These are phyloP conservation scores for Nasonia oneida DNA, from an alignment of 2,888 invertebrate species.

Conservation along the genomic window DNA sequence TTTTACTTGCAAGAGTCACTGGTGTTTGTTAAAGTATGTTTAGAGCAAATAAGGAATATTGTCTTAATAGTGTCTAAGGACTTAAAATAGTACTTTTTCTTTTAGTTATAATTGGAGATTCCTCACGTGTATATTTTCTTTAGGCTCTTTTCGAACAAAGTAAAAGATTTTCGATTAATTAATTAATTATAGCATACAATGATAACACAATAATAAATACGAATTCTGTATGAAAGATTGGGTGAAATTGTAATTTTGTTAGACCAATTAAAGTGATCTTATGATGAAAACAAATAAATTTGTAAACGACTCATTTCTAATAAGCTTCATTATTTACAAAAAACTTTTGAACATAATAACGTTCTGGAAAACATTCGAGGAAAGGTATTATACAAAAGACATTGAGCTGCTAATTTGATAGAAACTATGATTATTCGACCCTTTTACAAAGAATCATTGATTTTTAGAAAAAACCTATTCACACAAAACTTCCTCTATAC, in stretches of 20 bases:
- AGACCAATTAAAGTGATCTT: conserved; percentile 57
- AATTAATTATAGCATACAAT: conserved; percentile 32
- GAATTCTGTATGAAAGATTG: conserved; percentile 53
- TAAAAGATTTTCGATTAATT: conserved; percentile 32
- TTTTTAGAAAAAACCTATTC: conserved; percentile 79
- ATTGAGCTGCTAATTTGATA: conserved; percentile 73
- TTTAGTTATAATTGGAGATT: conserved; percentile 44
- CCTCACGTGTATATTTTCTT: conserved; percentile 41
- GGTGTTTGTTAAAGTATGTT: conserved; percentile 49
- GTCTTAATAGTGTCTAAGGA: conserved; percentile 42
- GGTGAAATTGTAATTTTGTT: conserved; percentile 60
- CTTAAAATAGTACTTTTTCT: conserved; percentile 45
- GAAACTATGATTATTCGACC: conserved; percentile 80
- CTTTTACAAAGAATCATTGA: conserved; percentile 80
- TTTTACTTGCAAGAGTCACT: conserved; percentile 52
- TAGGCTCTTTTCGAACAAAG: conserved; percentile 35
- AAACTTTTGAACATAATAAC: conserved; percentile 50
- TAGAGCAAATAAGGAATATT: conserved; percentile 33
- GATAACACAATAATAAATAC: conserved; percentile 28
- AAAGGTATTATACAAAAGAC: conserved; percentile 62
- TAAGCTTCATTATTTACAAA: conserved; percentile 63
- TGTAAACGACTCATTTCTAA: conserved; percentile 61
- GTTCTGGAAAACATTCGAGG: conserved; percentile 59
- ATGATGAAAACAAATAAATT: conserved; percentile 58
- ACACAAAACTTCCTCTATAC: conserved; percentile 78